A percentile compares a stretch with the other conserved stretches of the same genome.
Conservation (phyloP, 1,140 invertebrate genomes). For the Solen grandis region DNA sequence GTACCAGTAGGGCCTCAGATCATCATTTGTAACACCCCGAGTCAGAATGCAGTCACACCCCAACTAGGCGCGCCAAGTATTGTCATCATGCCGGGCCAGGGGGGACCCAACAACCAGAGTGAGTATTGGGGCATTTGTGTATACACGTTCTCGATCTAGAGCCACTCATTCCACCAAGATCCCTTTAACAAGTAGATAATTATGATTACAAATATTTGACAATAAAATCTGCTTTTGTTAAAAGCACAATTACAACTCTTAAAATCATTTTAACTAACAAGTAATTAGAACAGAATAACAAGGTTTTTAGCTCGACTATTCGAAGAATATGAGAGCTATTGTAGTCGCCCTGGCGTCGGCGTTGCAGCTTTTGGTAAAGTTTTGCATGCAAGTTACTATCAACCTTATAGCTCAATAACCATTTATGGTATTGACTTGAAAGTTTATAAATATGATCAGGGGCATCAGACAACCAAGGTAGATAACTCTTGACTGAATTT, state of each 20-base stretch:
- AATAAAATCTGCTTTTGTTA: not conserved
- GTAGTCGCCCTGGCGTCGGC: too few species aligned
- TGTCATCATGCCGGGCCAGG: slow-evolving; percentile 44
- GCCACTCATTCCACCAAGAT: not conserved
- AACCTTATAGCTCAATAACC: too few species aligned
- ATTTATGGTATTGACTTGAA: too few species aligned
- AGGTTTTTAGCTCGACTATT: not conserved
- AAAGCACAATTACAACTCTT: not conserved
- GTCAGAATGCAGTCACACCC: not conserved
- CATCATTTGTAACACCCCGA: slow-evolving; percentile 42
- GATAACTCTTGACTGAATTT: too few species aligned
- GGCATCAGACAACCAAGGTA: too few species aligned
- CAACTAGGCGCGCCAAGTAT: slow-evolving; percentile 45
- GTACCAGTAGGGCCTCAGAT: slow-evolving; percentile 21
- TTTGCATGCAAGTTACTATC: too few species aligned
- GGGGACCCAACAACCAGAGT: slow-evolving; percentile 42
- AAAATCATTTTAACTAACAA: not conserved
- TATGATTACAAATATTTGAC: not conserved
- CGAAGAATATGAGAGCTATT: too few species aligned
- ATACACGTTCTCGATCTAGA: too few species aligned
- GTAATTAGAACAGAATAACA: not conserved
- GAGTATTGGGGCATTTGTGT: not conserved
- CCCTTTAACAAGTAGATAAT: not conserved
- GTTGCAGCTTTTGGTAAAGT: too few species aligned
- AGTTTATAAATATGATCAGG: too few species aligned